Evolutionary conservation across 1,140 invertebrate genomes (phyloP).

Genomic region (Pseudomyrmex pallidus): DNA sequence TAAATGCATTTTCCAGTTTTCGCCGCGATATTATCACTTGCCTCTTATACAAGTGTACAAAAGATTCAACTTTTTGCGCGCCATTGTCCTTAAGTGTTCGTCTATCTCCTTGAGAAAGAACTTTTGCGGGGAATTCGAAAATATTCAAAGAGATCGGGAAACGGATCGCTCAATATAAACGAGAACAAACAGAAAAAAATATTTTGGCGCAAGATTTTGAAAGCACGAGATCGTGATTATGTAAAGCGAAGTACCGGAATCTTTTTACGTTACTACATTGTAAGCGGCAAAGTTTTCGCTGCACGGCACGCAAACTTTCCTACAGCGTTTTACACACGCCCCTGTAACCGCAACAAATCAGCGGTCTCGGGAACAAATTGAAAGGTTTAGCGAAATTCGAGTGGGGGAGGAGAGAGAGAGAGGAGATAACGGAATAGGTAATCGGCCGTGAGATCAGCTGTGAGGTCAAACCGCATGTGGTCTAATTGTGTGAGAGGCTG

Average conservation of each 20-base stretch:
- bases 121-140: neutral
- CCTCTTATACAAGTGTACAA: neutral
- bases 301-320: neutral
- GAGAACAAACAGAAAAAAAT: neutral
- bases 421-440: slow-evolving; percentile 38
- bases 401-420: neutral
- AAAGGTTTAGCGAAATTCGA: slow-evolving; percentile 62
- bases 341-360: slow-evolving; percentile 47
- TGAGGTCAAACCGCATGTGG: slow-evolving; percentile 64
- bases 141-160: neutral
- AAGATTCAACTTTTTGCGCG: neutral
- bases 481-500: slow-evolving; percentile 62
- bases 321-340: neutral
- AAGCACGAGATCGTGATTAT: slow-evolving; percentile 19
- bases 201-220: neutral
- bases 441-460: slow-evolving; percentile 55
- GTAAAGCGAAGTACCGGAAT: neutral
- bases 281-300: slow-evolving; percentile 20
- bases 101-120: neutral
- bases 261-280: neutral
- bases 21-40: too few species aligned
- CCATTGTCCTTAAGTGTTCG: neutral
- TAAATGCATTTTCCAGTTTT: too few species aligned
- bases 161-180: neutral
- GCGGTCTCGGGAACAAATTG: slow-evolving; percentile 53